These are phyloP conservation scores for Drosophila peninsularis DNA, from an alignment of 2,888 invertebrate genomes.

Conservation along the genomic window DNA sequence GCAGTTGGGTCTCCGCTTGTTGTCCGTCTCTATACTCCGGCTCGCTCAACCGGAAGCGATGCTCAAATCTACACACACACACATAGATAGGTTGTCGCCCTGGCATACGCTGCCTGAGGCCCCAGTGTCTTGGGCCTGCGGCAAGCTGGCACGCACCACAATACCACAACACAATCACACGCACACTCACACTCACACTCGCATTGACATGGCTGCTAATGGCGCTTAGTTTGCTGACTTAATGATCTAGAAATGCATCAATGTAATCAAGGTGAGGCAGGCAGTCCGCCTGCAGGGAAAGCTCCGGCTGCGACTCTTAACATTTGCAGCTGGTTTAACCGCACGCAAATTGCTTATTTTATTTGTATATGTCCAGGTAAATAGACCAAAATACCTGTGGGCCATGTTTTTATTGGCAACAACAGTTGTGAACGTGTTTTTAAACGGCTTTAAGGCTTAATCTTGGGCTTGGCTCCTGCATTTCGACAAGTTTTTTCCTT, in stretches of 20 bases:
- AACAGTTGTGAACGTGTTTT: background rate
- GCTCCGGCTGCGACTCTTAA: constrained; percentile 10
- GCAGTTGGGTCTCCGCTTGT: constrained; percentile 6
- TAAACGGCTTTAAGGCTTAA: background rate
- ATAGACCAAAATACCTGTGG: constrained; percentile 16
- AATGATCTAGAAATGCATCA: constrained; percentile 80
- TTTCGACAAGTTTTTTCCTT: background rate
- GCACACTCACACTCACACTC: no score
- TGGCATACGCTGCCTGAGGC: constrained; percentile 20
- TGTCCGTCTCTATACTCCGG: constrained; percentile 41
- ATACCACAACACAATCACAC: constrained; percentile 7
- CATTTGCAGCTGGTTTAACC: constrained; percentile 57
- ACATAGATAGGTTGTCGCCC: no score
- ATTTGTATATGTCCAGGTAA: constrained; percentile 12
- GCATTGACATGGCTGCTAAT: constrained; percentile 61
- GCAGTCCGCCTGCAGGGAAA: background rate
- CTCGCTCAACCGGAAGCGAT: constrained; percentile 73
- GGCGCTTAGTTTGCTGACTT: constrained; percentile 67
- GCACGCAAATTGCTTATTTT: constrained; percentile 67
- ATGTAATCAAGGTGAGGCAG: constrained; percentile 71
- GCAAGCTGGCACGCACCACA: constrained; percentile 29
- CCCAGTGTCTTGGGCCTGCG: constrained; percentile 53
- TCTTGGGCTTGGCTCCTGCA: background rate
- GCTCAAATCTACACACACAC: constrained; percentile 32
- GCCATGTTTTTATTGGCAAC: constrained; percentile 20